Percentiles rank a stretch among this genome's conserved stretches.
These are phyloP conservation scores for Troides aeacus DNA, from an alignment of 2,888 invertebrate species.

Conservation along the genomic window DNA sequence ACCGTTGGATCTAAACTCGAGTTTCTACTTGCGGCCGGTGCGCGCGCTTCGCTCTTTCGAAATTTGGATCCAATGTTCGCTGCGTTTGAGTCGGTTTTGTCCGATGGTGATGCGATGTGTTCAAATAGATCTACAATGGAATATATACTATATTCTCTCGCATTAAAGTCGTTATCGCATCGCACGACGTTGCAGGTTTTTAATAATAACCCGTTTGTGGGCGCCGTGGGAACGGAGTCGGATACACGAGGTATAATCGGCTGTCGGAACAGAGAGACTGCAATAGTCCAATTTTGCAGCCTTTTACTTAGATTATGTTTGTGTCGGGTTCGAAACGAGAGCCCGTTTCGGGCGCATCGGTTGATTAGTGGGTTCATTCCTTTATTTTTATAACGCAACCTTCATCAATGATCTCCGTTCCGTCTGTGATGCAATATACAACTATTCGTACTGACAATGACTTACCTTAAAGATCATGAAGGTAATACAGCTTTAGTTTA, in stretches of 20 bases:
- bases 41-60: conserved; percentile 56
- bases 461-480: conserved; percentile 21
- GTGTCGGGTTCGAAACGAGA: conserved; percentile 50
- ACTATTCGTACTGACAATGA: conserved; percentile 12
- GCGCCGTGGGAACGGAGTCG: conserved; percentile 78
- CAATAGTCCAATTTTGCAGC: conserved; percentile 80
- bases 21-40: conserved; percentile 75
- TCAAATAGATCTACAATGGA: conserved; percentile 41
- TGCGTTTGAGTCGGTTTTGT: conserved; percentile 55
- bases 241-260: conserved; percentile 78
- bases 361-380: conserved; percentile 35
- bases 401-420: conserved; percentile 15
- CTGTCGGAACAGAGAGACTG: conserved; percentile 74
- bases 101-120: conserved; percentile 49
- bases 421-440: conserved; percentile 6
- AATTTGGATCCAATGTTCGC: conserved; percentile 48
- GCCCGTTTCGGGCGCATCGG: conserved; percentile 54
- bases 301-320: conserved; percentile 76
- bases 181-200: conserved; percentile 59
- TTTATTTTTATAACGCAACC: conserved; percentile 26
- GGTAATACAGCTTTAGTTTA: not conserved
- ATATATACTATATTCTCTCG: conserved; percentile 44
- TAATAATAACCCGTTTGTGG: conserved; percentile 79
- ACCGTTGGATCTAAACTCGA: conserved; percentile 74
- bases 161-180: conserved; percentile 48